phyloP scores from a whole-genome alignment of 2,888 invertebrate genomes.

The Lymantria dispar region DNA sequence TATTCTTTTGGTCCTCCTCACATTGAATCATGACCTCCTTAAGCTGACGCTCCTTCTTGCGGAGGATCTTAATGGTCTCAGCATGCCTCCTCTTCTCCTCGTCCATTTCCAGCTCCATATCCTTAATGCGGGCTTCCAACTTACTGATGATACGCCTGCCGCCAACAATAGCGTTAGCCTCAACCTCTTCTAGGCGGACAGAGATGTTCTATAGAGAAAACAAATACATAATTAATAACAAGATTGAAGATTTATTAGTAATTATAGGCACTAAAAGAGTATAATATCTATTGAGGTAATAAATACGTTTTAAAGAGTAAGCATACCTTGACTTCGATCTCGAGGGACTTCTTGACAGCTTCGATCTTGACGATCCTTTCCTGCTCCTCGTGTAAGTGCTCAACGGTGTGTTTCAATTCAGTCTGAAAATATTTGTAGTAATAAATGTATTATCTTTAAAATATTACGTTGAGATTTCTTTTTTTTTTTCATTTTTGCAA shows the following conservation, averaged over 20 bases:
- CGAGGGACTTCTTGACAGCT: constrained; percentile 97
- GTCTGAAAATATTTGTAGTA: constrained; percentile 68
- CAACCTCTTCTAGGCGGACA: constrained; percentile 96
- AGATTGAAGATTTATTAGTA: too few relatives aligned
- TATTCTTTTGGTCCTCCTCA: constrained; percentile 98
- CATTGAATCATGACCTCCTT: constrained; percentile 97
- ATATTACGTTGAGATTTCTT: too few relatives aligned
- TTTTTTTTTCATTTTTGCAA: too few relatives aligned
- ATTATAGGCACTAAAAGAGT: background rate
- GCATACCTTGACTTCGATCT: constrained; percentile 96
- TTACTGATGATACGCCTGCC: constrained; percentile 99
- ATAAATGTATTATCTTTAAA: too few relatives aligned
- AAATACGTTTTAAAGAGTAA: background rate
- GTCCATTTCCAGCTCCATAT: constrained; percentile 96
- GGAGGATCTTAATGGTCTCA: constrained; percentile 97
- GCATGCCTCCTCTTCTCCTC: constrained; percentile 98
- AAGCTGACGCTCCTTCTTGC: constrained; percentile 98
- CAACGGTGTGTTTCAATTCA: constrained; percentile 97
- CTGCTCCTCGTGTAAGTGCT: constrained; percentile 96
- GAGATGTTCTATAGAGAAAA: constrained; percentile 87
- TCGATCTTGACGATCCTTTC: constrained; percentile 98
- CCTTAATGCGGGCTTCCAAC: constrained; percentile 96
- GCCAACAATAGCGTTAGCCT: constrained; percentile 97
- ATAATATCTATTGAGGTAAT: background rate
- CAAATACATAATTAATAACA: background rate